Base-by-base conservation (phyloP, 1,140 invertebrate genomes). In the Brachionus plicatilis region DNA sequence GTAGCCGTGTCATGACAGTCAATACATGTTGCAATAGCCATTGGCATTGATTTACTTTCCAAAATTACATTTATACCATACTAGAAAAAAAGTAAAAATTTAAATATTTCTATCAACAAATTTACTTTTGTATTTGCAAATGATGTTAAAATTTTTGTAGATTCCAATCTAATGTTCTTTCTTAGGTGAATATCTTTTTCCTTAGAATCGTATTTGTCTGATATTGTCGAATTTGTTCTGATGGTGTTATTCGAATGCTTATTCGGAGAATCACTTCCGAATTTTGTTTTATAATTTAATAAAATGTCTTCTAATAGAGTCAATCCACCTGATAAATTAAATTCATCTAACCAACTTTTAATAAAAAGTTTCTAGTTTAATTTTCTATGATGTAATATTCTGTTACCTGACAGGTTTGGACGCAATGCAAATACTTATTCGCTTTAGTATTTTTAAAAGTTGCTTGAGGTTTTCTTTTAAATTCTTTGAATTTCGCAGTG, bases 371-470 rank as follows among this genome's bases (percentile, higher is more conserved):
- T 80, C 7, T 29, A 11, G 9, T 53, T 27, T 17, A 80, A 56
- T 1, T 27, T 43, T 17, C 6, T 56, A 24, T 12, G 0, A 3
- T 14, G 20, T 3, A 33, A 7, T 56, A 24, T n/a, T 47, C 4
- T 7, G 9, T 78, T 65, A 82, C 79, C 79, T 82, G 20, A 82
- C 79, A 17, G 79, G 79, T 24, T 82, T 82, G 2, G 53, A 68
- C 5, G 79, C 79, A 24, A 82, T 82, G 20, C 79, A 82, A 43
- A 82, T 33, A 68, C 53, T 68, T 60, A 82, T 82, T 82, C 65
- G 11, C 45, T 82, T 82, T 20, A 82, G 27, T 24, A 29, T 43
- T 47, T 82, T 82, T 45, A 65, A 29, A 14, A 82, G 12, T 45
- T 60, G 50, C 29, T 82, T 82, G 17, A 82, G 43, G 60, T 82